Evolutionary conservation across 2,113 vertebrate species (phyloP).

Genomic region (Scortum barcoo): DNA sequence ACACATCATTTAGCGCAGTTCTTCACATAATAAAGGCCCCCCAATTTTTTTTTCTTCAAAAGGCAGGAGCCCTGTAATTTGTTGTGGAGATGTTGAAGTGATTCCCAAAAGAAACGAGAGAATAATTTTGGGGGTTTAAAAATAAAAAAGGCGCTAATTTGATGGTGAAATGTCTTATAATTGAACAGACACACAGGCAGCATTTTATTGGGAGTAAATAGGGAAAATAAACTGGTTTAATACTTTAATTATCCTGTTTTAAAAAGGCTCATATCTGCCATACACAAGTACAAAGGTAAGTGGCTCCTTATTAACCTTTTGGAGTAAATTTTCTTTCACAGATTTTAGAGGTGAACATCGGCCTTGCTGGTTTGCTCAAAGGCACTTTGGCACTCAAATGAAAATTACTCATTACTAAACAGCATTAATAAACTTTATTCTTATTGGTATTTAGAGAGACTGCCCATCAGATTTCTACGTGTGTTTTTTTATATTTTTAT

Average conservation of each 20-base stretch:
- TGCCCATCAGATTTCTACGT: not conserved
- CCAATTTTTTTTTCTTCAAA: not conserved
- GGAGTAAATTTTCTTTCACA: not conserved
- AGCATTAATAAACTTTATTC: not conserved
- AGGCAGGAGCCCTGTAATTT: conserved; percentile 1
- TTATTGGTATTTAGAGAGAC: not conserved
- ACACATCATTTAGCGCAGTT: conserved; percentile 67
- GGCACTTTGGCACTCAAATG: not conserved
- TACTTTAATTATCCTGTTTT: not conserved
- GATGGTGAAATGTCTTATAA: not conserved
- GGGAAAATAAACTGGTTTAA: not conserved
- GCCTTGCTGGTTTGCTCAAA: not conserved
- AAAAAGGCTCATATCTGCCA: not conserved
- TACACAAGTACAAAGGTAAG: not conserved
- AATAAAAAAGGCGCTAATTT: not conserved
- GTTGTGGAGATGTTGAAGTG: not conserved
- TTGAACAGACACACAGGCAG: not conserved
- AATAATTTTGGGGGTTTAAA: too few relatives aligned
- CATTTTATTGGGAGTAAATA: not conserved
- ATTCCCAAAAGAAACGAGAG: not conserved
- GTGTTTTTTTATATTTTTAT: not conserved
- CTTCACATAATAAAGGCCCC: conserved; percentile 53
- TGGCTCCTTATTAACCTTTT: not conserved
- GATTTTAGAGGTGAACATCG: not conserved
- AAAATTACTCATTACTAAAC: not conserved